These are phyloP conservation scores for Vulpes ferrilata DNA, from an alignment of 2,113 vertebrate species.

Conservation along the genomic window DNA sequence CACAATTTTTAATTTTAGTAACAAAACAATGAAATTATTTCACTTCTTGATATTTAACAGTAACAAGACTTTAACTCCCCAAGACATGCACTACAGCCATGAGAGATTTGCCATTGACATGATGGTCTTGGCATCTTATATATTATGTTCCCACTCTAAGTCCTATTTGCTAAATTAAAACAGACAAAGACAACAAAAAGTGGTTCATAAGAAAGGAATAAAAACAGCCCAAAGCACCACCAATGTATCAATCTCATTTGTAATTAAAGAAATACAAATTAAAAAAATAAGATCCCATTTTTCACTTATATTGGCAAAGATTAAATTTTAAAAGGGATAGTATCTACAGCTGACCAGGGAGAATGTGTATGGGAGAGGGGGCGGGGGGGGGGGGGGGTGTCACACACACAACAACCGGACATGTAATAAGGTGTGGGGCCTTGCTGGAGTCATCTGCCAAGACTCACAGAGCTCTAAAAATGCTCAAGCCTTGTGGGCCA, in stretches of 20 bases:
- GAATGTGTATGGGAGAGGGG: neutral
- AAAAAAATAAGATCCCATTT: slow-evolving; percentile 42
- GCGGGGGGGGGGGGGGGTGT: too few species aligned
- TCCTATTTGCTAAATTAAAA: slow-evolving; percentile 55
- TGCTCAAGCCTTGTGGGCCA: slow-evolving; percentile 8
- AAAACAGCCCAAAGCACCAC: slow-evolving; percentile 24
- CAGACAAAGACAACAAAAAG: neutral
- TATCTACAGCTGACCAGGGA: neutral
- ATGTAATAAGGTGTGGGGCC: neutral
- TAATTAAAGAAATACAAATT: slow-evolving; percentile 57
- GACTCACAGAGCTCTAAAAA: neutral
- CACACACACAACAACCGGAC: neutral
- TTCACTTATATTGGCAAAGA: slow-evolving; percentile 44
- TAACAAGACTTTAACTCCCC: slow-evolving; percentile 43
- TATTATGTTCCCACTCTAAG: slow-evolving; percentile 62
- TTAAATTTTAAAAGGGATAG: neutral
- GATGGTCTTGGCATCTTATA: slow-evolving; percentile 66
- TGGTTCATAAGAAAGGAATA: slow-evolving; percentile 29
- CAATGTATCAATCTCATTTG: neutral
- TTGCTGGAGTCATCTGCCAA: neutral
- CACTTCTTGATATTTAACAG: slow-evolving; percentile 65
- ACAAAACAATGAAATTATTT: slow-evolving; percentile 57
- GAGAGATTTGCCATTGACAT: slow-evolving; percentile 61
- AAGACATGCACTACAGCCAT: slow-evolving; percentile 65
- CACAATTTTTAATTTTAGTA: slow-evolving; percentile 63